Conservation (phyloP, 2,797 vertebrate species). For the Lemur catta region DNA sequence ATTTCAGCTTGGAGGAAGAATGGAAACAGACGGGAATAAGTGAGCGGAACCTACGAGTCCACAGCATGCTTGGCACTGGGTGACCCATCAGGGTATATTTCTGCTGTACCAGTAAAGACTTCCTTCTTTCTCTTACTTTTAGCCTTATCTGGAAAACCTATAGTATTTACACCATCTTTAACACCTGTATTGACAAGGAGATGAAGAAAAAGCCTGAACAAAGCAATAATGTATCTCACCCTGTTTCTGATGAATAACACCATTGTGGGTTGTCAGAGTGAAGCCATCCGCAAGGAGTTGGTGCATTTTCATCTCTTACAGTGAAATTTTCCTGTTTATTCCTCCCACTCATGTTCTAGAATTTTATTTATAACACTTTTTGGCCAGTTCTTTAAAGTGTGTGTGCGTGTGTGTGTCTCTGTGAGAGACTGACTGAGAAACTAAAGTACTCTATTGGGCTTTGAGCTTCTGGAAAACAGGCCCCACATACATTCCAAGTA, state of each 20-base stretch:
- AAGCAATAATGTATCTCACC: neutral
- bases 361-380: constrained; percentile 75
- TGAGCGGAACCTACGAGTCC: neutral
- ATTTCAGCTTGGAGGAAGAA: neutral
- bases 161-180: neutral
- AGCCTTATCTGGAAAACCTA: neutral
- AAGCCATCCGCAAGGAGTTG: constrained; percentile 53
- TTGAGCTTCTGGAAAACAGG: constrained; percentile 67
- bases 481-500: constrained; percentile 51
- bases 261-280: constrained; percentile 36
- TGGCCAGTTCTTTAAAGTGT: constrained; percentile 73
- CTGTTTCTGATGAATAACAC: constrained; percentile 39
- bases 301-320: constrained; percentile 61
- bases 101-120: neutral
- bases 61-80: neutral
- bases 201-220: neutral
- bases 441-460: constrained; percentile 67
- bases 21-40: neutral
- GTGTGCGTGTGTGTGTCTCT: constrained; percentile 42
- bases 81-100: neutral
- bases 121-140: neutral
- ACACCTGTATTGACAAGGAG: constrained; percentile 14
- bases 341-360: constrained; percentile 66
- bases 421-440: constrained; percentile 63
- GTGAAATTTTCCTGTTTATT: constrained; percentile 62